A percentile compares a stretch with the other conserved stretches of the same genome.
These are phyloP conservation scores for Littorina saxatilis DNA, from an alignment of 1,140 invertebrate genomes.

Conservation along the genomic window DNA sequence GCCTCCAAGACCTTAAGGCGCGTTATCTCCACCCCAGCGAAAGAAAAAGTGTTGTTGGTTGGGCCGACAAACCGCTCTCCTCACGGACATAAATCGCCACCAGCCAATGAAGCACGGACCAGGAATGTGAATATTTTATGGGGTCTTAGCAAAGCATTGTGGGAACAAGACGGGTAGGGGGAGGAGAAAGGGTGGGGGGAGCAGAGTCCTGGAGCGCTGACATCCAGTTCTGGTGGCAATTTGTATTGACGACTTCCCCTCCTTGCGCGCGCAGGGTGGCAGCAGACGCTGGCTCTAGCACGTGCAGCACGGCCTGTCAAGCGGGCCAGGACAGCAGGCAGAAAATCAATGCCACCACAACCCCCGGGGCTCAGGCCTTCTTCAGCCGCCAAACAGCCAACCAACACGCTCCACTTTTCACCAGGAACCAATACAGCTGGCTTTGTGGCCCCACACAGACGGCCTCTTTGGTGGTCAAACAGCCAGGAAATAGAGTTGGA, in stretches of 20 bases:
- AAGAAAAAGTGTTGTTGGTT: not conserved
- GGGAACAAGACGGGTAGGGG: slow-evolving; percentile 1
- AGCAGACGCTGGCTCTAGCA: not conserved
- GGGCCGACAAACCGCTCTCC: slow-evolving; percentile 12
- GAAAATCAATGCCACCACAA: slow-evolving; percentile 17
- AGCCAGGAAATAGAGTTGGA: too few species aligned
- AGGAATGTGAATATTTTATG: slow-evolving; percentile 28
- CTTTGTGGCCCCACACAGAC: too few species aligned
- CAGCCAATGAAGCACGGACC: slow-evolving; percentile 18
- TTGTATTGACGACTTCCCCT: slow-evolving; percentile 27
- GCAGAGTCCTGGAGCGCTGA: not conserved
- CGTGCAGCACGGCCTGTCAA: slow-evolving; percentile 6
- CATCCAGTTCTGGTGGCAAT: slow-evolving; percentile 28
- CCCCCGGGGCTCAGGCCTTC: not conserved
- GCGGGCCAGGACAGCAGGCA: not conserved
- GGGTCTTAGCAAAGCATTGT: slow-evolving; percentile 24
- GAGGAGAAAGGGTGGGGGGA: too few species aligned
- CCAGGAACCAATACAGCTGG: too few species aligned
- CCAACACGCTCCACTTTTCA: too few species aligned
- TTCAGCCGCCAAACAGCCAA: slow-evolving; percentile 15
- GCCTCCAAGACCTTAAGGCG: not conserved
- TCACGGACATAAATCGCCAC: slow-evolving; percentile 11
- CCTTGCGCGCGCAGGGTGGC: not conserved
- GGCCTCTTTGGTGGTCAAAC: too few species aligned
- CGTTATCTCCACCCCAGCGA: not conserved